These are phyloP conservation scores for Cyanocitta stelleri DNA, from an alignment of 2,113 vertebrate genomes.

Conservation along the genomic window DNA sequence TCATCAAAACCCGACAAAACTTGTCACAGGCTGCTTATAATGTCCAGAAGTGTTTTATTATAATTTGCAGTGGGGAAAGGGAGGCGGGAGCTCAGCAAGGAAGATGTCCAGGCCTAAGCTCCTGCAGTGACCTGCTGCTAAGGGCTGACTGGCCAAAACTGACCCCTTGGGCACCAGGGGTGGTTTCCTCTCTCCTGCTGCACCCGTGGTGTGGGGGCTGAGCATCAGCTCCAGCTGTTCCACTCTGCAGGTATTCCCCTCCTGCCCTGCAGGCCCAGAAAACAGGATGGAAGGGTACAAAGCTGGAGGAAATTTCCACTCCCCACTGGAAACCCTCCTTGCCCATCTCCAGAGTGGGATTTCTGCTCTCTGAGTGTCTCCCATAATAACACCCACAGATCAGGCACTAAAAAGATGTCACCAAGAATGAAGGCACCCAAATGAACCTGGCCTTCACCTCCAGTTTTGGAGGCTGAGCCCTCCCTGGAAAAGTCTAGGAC, in stretches of 20 bases:
- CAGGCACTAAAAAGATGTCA: neutral
- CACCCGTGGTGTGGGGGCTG: rapidly evolving
- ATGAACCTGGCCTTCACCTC: neutral
- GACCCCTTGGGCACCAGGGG: too few relatives aligned
- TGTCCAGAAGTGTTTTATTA: neutral
- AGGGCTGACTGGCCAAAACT: neutral
- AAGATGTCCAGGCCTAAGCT: neutral
- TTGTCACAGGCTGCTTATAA: neutral
- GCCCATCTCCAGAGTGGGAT: neutral
- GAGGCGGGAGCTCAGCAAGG: neutral
- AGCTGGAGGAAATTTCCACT: neutral
- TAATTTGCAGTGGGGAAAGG: neutral
- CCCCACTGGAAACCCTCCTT: neutral
- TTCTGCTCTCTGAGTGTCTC: rapidly evolving
- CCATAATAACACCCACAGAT: neutral
- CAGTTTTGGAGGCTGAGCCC: neutral
- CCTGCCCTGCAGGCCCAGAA: neutral
- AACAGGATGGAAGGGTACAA: neutral
- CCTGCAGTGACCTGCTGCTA: neutral
- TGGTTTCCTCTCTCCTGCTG: neutral
- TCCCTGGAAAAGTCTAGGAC: neutral
- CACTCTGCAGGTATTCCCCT: neutral
- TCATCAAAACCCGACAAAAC: neutral
- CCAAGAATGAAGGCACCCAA: neutral
- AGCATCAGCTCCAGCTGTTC: neutral